These are phyloP conservation scores for Cinclus cinclus DNA, from an alignment of 2,113 vertebrate species.

Conservation along the genomic window DNA sequence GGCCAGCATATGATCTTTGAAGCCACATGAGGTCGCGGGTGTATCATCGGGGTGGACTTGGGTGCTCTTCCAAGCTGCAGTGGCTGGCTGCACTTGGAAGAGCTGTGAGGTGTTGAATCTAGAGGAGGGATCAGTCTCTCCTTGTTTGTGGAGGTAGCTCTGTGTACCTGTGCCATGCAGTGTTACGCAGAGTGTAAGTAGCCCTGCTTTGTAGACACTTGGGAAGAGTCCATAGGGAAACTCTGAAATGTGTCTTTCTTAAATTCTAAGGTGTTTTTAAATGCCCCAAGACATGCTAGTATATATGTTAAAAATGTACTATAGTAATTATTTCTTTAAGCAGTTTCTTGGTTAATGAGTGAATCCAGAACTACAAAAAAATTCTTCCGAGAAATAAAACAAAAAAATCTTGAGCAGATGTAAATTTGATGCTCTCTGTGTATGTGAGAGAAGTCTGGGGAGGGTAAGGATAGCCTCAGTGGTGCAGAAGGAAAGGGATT, in stretches of 20 bases:
- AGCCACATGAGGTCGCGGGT: fast-evolving
- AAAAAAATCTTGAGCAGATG: not conserved
- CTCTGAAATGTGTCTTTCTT: not conserved
- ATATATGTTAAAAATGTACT: not conserved
- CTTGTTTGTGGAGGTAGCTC: fast-evolving
- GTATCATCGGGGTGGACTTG: fast-evolving
- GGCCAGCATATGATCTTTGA: not conserved
- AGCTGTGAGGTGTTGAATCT: not conserved
- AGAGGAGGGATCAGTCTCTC: not conserved
- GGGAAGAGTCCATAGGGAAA: not conserved
- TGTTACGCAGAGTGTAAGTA: fast-evolving
- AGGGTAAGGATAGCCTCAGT: not conserved
- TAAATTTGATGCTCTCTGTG: not conserved
- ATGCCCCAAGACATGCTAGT: not conserved
- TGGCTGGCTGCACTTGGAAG: not conserved
- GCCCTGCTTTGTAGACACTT: not conserved
- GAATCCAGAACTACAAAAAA: not conserved
- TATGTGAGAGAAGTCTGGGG: not conserved
- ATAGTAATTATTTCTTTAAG: not conserved
- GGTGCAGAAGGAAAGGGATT: not conserved
- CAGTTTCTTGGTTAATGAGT: not conserved
- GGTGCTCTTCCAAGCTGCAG: not conserved
- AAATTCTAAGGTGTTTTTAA: not conserved
- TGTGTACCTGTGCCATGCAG: not conserved
- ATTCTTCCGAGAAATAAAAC: not conserved